These are phyloP conservation scores for Clarias pachynema DNA, from an alignment of 2,797 vertebrate genomes.

Conservation along the genomic window DNA sequence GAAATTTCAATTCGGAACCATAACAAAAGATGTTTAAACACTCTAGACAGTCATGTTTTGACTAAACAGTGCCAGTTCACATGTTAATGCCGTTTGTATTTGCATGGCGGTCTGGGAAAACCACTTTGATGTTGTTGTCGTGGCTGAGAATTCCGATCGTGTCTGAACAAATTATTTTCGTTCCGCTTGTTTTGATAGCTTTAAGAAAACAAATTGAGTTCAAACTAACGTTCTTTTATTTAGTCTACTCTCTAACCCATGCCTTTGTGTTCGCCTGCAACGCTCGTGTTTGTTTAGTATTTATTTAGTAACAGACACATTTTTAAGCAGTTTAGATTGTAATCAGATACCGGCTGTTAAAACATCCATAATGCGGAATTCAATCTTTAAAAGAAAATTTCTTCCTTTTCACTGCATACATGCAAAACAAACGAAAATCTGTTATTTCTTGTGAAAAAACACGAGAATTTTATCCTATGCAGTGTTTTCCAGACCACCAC, in stretches of 20 bases:
- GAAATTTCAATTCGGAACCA: neutral
- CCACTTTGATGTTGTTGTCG: too few species aligned
- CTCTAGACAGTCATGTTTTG: neutral
- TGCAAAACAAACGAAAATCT: neutral
- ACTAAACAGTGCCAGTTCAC: neutral
- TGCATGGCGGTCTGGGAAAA: neutral
- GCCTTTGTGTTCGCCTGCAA: neutral
- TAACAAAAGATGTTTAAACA: neutral
- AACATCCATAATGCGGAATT: neutral
- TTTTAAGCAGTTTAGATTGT: neutral
- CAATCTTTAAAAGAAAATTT: neutral
- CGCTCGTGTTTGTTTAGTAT: neutral
- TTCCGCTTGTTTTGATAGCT: neutral
- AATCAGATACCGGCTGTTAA: neutral
- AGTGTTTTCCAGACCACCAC: slow-evolving; percentile 6
- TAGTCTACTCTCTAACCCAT: neutral
- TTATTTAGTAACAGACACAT: neutral
- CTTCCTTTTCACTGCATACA: too few species aligned
- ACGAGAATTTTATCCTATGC: neutral
- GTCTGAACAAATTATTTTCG: neutral
- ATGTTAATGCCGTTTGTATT: neutral
- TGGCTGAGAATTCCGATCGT: neutral
- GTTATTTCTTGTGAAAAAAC: neutral
- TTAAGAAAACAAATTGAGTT: neutral
- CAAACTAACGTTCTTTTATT: slow-evolving; percentile 1